Evolutionary conservation across 2,797 vertebrate species (phyloP), one percentile per base, ranked within the genome.

Genomic region (Menidia menidia): DNA sequence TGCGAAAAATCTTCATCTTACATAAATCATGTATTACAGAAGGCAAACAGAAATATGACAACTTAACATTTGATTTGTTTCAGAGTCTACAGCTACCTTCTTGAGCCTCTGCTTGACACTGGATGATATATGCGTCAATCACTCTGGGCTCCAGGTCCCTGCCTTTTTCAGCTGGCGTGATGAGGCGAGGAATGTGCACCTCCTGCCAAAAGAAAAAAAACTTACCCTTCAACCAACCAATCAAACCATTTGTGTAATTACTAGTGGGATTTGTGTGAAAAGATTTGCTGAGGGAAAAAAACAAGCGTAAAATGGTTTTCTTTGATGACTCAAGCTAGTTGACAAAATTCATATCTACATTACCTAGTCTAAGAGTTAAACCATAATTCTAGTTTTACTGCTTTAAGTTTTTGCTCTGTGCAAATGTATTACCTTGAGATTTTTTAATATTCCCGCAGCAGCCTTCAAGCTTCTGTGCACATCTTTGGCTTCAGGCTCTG

Each of bases 51-150:
- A 39, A 39, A 3, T 25, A 25, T 25, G 25, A 25, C 25, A 25
- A 25, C 25, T 25, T 25, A 25, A 25, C 25, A 25, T 25, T 25
- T 25, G 25, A 25, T 25, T 25, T 25, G 25, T 25, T 25, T 25
- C 25, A 25, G 25, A 25, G 10, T 54, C 25, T 42, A 33, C 10
- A 9, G 2, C 31, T 73, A 99, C 98, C 97, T 97, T 99, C 98
- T 79, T 99, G 98, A 8, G 97, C 98, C 91, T 99, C 98, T 1
- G 97, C 98, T 88, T 99, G 98, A 82, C 96, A 96, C 82, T 99
- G 98, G 63, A 98, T 87, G 65, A 97, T 91, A 39, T 98, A 99
- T 0, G 97, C 92, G 16, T 99, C 98, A 0, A 95, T 92, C 64
- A 98, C 96, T 50, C 97, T 89, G 60, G 95, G 92, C 88, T 99